Percentiles rank a stretch among this genome's conserved stretches.
These are phyloP conservation scores for Morelia viridis DNA, from an alignment of 2,797 vertebrate genomes.

Conservation along the genomic window DNA sequence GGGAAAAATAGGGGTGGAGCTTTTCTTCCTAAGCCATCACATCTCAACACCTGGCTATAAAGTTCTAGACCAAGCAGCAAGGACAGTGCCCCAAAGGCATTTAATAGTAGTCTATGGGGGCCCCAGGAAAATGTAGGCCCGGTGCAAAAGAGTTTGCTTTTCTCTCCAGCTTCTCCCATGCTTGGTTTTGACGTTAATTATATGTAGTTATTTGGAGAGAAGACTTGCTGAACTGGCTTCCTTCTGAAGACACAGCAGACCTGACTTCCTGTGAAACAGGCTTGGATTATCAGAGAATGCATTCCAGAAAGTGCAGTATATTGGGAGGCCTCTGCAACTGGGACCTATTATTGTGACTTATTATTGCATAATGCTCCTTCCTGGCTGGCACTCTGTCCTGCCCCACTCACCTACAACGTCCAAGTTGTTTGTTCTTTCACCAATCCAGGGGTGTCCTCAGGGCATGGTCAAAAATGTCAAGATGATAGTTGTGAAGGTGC, in stretches of 20 bases:
- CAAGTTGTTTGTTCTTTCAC: not conserved
- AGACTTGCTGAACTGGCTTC: not conserved
- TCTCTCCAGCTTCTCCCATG: no score
- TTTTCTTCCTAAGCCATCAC: no score
- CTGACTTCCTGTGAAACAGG: not conserved
- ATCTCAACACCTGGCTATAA: not conserved
- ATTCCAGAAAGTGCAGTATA: not conserved
- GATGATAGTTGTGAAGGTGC: no score
- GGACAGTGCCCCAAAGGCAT: not conserved
- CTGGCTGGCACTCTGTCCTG: not conserved
- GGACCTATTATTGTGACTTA: no score
- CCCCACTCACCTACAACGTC: not conserved
- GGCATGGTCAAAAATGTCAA: no score
- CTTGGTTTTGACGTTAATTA: not conserved
- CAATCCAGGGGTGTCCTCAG: no score
- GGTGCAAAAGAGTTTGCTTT: not conserved
- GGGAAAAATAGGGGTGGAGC: not conserved
- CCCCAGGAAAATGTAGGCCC: not conserved
- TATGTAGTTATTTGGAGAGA: not conserved
- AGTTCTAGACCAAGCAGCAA: not conserved
- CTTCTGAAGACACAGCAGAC: not conserved
- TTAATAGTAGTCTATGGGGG: not conserved
- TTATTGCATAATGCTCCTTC: not conserved
- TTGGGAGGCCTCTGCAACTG: not conserved
- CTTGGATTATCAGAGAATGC: no score